Conservation (phyloP, 2,113 vertebrate genomes). For the Ceyx cyanopectus region DNA sequence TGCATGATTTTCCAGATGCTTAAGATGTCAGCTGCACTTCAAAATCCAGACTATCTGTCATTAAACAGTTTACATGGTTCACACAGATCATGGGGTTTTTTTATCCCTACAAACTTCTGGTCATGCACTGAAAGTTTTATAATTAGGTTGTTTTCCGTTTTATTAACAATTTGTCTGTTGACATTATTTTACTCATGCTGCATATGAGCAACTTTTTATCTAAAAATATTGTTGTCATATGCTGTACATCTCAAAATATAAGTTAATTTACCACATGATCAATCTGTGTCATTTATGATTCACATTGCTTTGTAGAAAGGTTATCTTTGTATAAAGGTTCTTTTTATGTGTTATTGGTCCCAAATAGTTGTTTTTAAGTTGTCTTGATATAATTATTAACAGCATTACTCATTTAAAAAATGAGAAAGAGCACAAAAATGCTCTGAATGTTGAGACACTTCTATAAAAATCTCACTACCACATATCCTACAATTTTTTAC, state of each 20-base stretch:
- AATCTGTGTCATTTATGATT: background rate
- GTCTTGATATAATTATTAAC: background rate
- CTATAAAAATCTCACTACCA: background rate
- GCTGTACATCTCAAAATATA: background rate
- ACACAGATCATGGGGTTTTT: background rate
- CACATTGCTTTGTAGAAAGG: background rate
- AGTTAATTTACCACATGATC: background rate
- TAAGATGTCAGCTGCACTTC: background rate
- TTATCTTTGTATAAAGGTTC: background rate
- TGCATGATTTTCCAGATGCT: background rate
- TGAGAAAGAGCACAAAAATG: too few species aligned
- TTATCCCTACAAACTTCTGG: slow-evolving; percentile 1
- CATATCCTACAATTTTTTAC: background rate
- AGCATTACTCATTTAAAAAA: background rate
- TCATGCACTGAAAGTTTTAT: slow-evolving; percentile 11
- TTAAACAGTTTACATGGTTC: background rate
- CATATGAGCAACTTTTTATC: background rate
- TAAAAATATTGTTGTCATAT: background rate
- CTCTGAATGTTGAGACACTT: background rate
- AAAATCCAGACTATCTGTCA: background rate
- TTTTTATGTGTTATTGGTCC: background rate
- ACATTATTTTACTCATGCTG: background rate
- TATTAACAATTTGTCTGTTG: slow-evolving; percentile 27
- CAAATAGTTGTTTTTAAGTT: background rate
- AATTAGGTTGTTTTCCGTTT: slow-evolving; percentile 27